Conservation (phyloP, 2,797 vertebrate genomes). For the Microchirus variegatus region DNA sequence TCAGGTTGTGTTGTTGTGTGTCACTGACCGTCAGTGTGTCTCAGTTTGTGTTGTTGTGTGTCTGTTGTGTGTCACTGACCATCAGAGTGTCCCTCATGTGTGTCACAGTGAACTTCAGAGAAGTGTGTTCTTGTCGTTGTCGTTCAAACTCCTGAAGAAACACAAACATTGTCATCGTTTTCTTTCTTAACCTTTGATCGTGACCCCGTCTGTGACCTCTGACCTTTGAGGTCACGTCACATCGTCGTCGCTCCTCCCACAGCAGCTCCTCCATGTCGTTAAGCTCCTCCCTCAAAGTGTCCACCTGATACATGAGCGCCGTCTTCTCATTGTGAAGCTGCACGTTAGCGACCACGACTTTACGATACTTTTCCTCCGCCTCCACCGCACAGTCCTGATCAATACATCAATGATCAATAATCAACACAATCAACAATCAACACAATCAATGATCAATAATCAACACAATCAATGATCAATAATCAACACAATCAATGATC, state of each 20-base stretch:
- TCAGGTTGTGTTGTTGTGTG: no score
- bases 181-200: no score
- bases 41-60: no score
- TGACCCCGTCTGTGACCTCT: slow-evolving; percentile 24
- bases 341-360: slow-evolving; percentile 94
- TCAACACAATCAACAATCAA: no score
- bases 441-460: not conserved
- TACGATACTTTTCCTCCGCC: slow-evolving; percentile 90
- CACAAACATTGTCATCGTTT: not conserved
- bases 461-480: not conserved
- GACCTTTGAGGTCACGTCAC: slow-evolving; percentile 86
- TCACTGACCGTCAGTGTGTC: no score
- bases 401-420: not conserved
- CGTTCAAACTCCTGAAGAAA: slow-evolving; percentile 84
- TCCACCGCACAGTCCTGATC: slow-evolving; percentile 90
- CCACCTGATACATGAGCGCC: slow-evolving; percentile 93
- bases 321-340: slow-evolving; percentile 95
- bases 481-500: no score
- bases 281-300: slow-evolving; percentile 87
- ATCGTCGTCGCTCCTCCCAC: slow-evolving; percentile 84
- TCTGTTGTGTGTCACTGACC: no score
- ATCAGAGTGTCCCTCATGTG: slow-evolving; percentile 88
- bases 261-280: slow-evolving; percentile 90
- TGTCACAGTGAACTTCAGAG: slow-evolving; percentile 87
- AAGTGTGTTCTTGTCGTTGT: slow-evolving; percentile 84